Percentiles rank a stretch among this genome's conserved stretches.
Conservation (phyloP, 2,113 vertebrate species). For the Thalassarche chlororhynchos region DNA sequence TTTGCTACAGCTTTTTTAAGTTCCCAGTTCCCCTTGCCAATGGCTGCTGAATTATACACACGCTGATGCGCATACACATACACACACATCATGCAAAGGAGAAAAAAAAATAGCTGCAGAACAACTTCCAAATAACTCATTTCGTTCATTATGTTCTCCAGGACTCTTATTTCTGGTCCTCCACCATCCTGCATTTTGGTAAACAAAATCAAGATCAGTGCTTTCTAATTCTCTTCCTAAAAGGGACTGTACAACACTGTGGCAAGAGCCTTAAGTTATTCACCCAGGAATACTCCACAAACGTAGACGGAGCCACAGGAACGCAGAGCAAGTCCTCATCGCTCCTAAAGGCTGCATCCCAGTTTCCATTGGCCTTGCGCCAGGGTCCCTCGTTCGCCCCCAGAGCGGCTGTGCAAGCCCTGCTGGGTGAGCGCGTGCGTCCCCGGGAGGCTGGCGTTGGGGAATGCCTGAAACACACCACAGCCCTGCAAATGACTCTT, state of each 20-base stretch:
- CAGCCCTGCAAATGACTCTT: neutral
- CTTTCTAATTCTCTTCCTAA: neutral
- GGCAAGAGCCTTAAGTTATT: neutral
- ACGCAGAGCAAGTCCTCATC: neutral
- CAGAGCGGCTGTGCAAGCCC: rapidly evolving
- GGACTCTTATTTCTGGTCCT: neutral
- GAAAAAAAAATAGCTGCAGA: neutral
- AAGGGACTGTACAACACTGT: neutral
- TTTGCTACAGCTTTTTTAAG: neutral
- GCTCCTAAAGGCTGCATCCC: neutral
- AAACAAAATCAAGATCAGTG: neutral
- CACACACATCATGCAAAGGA: neutral
- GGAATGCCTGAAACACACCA: neutral
- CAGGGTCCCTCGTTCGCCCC: rapidly evolving
- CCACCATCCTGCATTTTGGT: neutral
- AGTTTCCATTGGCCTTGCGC: neutral
- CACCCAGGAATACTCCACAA: neutral
- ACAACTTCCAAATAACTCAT: neutral
- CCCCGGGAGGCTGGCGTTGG: rapidly evolving
- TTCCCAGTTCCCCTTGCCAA: neutral
- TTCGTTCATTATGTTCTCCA: neutral
- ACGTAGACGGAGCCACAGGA: rapidly evolving
- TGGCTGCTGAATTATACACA: neutral
- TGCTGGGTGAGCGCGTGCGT: rapidly evolving
- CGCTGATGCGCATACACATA: rapidly evolving